Conservation (phyloP, 37 sponge, comb jelly and placozoan species). For the Mnemiopsis leidyi region DNA sequence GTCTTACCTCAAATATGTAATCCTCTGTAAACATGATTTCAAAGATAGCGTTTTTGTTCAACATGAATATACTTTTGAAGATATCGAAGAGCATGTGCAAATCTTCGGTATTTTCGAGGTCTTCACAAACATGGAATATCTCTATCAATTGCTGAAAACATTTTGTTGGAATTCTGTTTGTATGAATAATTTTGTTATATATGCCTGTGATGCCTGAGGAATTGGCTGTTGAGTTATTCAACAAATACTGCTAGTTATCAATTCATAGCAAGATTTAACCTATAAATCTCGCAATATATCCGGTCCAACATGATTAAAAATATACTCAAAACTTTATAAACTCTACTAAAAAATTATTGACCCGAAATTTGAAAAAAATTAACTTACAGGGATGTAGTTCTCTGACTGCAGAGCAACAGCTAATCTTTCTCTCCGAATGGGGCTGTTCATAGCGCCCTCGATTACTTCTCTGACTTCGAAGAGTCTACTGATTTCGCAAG, state of each 20-base stretch:
- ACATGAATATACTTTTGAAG: constrained; percentile 81
- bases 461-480: constrained; percentile 75
- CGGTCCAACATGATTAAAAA: too few species aligned
- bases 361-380: too few species aligned
- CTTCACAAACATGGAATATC: constrained; percentile 96
- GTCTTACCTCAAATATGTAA: constrained; percentile 75
- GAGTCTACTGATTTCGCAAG: constrained; percentile 84
- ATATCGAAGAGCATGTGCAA: constrained; percentile 85
- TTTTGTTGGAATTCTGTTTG: too few species aligned
- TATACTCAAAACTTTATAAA: too few species aligned
- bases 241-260: too few species aligned
- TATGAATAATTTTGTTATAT: too few species aligned
- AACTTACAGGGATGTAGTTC: constrained; percentile 63
- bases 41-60: constrained; percentile 78
- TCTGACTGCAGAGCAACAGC: constrained; percentile 64
- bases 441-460: constrained; percentile 62
- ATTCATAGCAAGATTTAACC: too few species aligned
- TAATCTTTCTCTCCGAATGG: constrained; percentile 56
- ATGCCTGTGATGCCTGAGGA: too few species aligned
- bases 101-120: constrained; percentile 81
- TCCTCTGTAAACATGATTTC: constrained; percentile 75
- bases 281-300: too few species aligned
- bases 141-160: constrained; percentile 78
- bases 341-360: too few species aligned
- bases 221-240: too few species aligned